These are phyloP conservation scores for Etheostoma cragini DNA, from an alignment of 2,113 vertebrate species.

Conservation along the genomic window DNA sequence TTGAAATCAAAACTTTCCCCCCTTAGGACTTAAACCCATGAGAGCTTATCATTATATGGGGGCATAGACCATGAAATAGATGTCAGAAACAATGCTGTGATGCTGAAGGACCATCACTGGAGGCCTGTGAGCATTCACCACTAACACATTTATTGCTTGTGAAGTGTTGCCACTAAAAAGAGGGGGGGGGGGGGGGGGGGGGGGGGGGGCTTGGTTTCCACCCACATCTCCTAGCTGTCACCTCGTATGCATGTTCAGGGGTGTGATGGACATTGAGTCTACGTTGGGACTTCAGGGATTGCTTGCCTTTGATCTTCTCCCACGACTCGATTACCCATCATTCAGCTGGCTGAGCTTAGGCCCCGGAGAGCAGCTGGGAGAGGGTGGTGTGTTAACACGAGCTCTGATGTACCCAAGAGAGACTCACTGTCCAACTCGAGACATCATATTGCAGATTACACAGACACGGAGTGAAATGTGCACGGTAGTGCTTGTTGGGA, in stretches of 20 bases:
- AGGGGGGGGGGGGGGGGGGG: neutral
- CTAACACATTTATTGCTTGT: constrained; percentile 62
- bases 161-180: constrained; percentile 51
- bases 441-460: constrained; percentile 57
- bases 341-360: constrained; percentile 58
- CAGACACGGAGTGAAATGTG: constrained; percentile 41
- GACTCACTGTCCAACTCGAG: constrained; percentile 52
- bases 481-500: constrained; percentile 19
- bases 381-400: constrained; percentile 67
- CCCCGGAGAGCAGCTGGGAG: constrained; percentile 62
- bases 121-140: constrained; percentile 51
- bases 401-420: constrained; percentile 65
- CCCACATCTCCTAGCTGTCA: constrained; percentile 65
- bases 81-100: constrained; percentile 60
- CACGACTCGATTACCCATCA: constrained; percentile 77
- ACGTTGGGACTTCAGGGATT: constrained; percentile 62
- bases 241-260: constrained; percentile 57
- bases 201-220: constrained; percentile 41
- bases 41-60: constrained; percentile 62
- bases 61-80: constrained; percentile 74
- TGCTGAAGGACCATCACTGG: constrained; percentile 53
- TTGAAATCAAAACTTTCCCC: constrained; percentile 40
- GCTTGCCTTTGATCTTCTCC: constrained; percentile 75
- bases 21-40: constrained; percentile 52
- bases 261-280: constrained; percentile 76